Percentiles rank a stretch among this genome's conserved stretches.
Evolutionary conservation across 2,113 vertebrate genomes (phyloP).

Genomic region (Corynorhinus townsendii): DNA sequence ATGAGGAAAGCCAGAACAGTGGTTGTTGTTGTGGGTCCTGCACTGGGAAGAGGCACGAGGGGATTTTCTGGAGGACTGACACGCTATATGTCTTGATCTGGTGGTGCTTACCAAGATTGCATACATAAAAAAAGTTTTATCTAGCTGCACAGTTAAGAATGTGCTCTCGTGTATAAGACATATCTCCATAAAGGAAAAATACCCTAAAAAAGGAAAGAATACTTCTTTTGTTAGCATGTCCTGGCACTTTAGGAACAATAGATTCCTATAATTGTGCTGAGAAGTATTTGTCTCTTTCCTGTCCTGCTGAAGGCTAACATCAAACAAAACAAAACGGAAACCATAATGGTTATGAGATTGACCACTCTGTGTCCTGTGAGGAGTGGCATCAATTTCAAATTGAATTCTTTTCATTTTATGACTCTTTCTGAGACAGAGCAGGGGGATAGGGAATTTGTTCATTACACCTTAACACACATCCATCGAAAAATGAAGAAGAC

Average conservation of each 20-base stretch:
- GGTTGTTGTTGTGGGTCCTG: not conserved
- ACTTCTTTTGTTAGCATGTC: not conserved
- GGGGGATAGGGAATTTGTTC: not conserved
- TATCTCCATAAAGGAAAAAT: not conserved
- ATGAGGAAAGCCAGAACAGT: not conserved
- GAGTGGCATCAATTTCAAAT: not conserved
- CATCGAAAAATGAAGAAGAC: not conserved
- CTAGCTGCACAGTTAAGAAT: not conserved
- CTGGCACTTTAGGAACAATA: not conserved
- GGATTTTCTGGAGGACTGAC: not conserved
- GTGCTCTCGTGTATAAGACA: not conserved
- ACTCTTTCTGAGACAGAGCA: not conserved
- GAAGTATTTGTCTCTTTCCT: not conserved
- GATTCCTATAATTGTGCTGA: not conserved
- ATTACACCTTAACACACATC: not conserved
- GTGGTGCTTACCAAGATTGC: not conserved
- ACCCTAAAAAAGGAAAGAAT: not conserved
- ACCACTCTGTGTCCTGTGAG: not conserved
- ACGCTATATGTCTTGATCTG: not conserved
- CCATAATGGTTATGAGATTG: not conserved
- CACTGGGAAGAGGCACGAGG: not conserved
- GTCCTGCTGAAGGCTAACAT: not conserved
- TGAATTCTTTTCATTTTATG: not conserved
- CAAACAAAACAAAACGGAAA: not conserved
- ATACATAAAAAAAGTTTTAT: not conserved